Conservation (phyloP, 92 coral and sea anemone species). For the Umimayanthus kanabou region DNA sequence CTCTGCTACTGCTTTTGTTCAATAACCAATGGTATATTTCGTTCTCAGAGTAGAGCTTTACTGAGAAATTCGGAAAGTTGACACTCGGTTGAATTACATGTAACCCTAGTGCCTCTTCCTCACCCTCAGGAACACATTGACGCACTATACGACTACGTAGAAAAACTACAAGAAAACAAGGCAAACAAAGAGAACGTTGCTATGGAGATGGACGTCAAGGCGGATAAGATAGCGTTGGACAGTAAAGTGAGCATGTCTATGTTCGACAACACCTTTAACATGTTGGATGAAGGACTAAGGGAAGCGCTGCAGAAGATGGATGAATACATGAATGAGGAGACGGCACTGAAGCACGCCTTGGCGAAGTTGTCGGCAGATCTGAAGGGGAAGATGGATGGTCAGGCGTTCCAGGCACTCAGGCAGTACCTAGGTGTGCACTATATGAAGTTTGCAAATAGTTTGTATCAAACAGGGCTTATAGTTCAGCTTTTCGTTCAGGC, state of each 20-base stretch:
- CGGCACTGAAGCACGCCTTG: constrained; percentile 88
- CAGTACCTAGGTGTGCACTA: constrained; percentile 75
- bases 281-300: constrained; percentile 88
- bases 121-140: constrained; percentile 74
- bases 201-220: constrained; percentile 91
- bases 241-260: constrained; percentile 88
- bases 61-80: background rate
- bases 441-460: background rate
- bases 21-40: too few species aligned
- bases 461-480: too few species aligned
- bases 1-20: too few species aligned
- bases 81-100: background rate
- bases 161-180: constrained; percentile 80
- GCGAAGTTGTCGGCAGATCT: constrained; percentile 84
- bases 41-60: too few species aligned
- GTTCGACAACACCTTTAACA: constrained; percentile 82
- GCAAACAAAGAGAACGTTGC: constrained; percentile 98
- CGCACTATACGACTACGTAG: constrained; percentile 75
- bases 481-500: too few species aligned
- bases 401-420: constrained; percentile 85
- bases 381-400: constrained; percentile 93
- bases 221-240: constrained; percentile 91
- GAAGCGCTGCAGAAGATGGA: constrained; percentile 98
- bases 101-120: background rate
- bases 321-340: constrained; percentile 94